These are phyloP conservation scores for Micromesistius poutassou DNA, from an alignment of 2,797 vertebrate genomes.

Conservation along the genomic window DNA sequence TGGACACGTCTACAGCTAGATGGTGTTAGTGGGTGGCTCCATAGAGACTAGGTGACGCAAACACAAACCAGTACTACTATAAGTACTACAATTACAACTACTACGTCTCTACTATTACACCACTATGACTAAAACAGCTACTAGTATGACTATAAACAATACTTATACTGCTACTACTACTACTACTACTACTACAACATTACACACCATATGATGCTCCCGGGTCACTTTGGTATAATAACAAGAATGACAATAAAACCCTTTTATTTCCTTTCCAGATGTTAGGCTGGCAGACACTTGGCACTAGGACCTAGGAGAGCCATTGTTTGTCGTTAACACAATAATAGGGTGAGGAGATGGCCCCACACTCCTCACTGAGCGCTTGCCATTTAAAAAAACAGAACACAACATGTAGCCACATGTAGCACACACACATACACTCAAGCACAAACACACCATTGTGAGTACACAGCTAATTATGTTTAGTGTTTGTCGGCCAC, in stretches of 20 bases:
- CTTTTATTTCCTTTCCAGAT: not conserved
- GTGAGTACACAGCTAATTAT: slow-evolving; percentile 1
- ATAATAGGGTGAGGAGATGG: not conserved
- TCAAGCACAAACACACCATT: slow-evolving; percentile 12
- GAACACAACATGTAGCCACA: not conserved
- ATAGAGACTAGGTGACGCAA: not conserved
- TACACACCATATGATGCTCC: not conserved
- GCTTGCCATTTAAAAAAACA: not conserved
- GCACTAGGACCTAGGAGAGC: not conserved
- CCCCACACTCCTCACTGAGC: not conserved
- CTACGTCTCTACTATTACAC: not conserved
- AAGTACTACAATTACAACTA: not conserved
- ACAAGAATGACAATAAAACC: not conserved
- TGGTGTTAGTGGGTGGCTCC: not conserved
- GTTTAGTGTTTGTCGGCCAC: not conserved
- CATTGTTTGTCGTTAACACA: not conserved
- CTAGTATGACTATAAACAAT: not conserved
- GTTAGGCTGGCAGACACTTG: not conserved
- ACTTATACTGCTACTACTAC: not conserved
- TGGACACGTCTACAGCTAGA: not conserved
- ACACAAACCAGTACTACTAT: not conserved
- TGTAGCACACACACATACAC: not conserved
- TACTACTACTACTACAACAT: not conserved
- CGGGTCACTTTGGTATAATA: not conserved
- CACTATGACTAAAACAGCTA: not conserved